A percentile compares a stretch with the other conserved stretches of the same genome.
Evolutionary conservation across 2,888 invertebrate species (phyloP).

Genomic region (Pachydiplax longipennis): DNA sequence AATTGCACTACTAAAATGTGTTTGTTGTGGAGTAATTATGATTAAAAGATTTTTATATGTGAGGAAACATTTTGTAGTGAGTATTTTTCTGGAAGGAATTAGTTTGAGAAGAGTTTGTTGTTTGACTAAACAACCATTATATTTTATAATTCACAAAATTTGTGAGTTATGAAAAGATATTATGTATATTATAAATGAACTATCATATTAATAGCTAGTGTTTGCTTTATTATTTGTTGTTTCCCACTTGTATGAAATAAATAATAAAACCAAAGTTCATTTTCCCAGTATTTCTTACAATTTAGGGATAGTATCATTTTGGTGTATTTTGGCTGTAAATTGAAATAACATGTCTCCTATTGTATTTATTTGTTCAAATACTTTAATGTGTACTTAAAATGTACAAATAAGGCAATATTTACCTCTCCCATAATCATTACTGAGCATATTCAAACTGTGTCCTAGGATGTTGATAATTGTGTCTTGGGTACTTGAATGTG

Average conservation of each 20-base stretch:
- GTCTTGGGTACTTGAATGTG: constrained; percentile 46
- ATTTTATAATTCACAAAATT: constrained; percentile 45
- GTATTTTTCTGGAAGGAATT: constrained; percentile 45
- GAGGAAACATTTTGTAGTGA: constrained; percentile 42
- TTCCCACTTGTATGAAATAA: constrained; percentile 21
- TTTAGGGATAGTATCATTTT: constrained; percentile 24
- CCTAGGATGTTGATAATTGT: constrained; percentile 46
- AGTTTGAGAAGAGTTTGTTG: constrained; percentile 41
- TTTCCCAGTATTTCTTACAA: constrained; percentile 37
- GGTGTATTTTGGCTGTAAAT: constrained; percentile 52
- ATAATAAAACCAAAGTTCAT: constrained; percentile 29
- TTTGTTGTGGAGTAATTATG: constrained; percentile 41
- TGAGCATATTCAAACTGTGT: constrained; percentile 49
- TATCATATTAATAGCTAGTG: constrained; percentile 29
- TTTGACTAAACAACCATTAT: constrained; percentile 42
- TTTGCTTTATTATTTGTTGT: constrained; percentile 32
- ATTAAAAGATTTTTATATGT: constrained; percentile 45
- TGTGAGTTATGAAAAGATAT: constrained; percentile 40
- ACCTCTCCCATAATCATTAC: constrained; percentile 58
- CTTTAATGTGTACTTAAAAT: constrained; percentile 56
- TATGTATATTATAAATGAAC: constrained; percentile 32
- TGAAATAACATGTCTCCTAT: constrained; percentile 55
- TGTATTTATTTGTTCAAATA: constrained; percentile 50
- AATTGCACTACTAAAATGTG: constrained; percentile 36
- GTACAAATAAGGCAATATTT: constrained; percentile 65